These are phyloP conservation scores for Coenonympha glycerion DNA, from an alignment of 2,888 invertebrate genomes.

Conservation along the genomic window DNA sequence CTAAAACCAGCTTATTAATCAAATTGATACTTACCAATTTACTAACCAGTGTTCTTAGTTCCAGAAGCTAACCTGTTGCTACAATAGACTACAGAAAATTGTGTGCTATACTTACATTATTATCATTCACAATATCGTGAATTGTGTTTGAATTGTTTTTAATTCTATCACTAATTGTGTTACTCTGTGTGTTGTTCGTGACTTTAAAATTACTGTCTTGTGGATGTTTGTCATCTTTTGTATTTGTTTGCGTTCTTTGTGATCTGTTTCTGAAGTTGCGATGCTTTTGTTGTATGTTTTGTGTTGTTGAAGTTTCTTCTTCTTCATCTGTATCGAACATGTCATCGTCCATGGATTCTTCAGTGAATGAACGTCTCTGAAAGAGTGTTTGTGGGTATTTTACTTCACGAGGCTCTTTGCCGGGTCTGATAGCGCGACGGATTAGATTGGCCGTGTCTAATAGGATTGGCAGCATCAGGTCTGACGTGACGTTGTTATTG, in stretches of 20 bases:
- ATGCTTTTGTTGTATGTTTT: slow-evolving; percentile 32
- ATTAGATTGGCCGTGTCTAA: slow-evolving; percentile 80
- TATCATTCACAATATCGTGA: slow-evolving; percentile 7
- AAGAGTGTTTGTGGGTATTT: slow-evolving; percentile 50
- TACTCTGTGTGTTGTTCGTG: slow-evolving; percentile 19
- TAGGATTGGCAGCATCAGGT: slow-evolving; percentile 78
- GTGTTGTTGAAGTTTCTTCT: slow-evolving; percentile 31
- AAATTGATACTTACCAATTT: no score
- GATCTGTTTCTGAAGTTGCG: slow-evolving; percentile 44
- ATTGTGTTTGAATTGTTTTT: slow-evolving; percentile 10
- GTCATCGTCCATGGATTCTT: slow-evolving; percentile 49
- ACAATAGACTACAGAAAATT: background rate
- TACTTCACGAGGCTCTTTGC: slow-evolving; percentile 55
- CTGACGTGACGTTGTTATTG: slow-evolving; percentile 68
- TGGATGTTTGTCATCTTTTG: slow-evolving; percentile 4
- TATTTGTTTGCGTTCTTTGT: slow-evolving; percentile 33
- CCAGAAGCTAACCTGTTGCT: background rate
- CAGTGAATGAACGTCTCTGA: slow-evolving; percentile 56
- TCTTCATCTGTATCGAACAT: slow-evolving; percentile 47
- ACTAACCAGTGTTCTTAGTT: background rate
- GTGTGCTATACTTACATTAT: slow-evolving; percentile 1
- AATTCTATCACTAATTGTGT: slow-evolving; percentile 16
- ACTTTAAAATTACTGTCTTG: slow-evolving; percentile 13
- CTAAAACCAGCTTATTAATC: no score
- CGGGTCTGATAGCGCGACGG: slow-evolving; percentile 64